Conservation (phyloP, 2,888 invertebrate species). For the Lysandra bellargus region DNA sequence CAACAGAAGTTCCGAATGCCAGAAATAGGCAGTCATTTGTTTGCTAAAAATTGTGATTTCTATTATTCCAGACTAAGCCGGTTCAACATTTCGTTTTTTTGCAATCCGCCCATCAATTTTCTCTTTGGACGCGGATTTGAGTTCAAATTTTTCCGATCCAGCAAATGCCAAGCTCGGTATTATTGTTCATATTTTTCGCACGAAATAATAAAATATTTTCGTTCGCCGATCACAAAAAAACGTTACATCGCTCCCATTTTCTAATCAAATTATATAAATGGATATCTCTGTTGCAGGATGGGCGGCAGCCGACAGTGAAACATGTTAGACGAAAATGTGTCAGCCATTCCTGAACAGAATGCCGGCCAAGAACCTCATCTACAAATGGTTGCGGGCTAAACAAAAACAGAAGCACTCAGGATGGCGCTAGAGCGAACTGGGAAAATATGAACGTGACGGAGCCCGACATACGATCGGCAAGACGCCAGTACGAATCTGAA, state of each 20-base stretch:
- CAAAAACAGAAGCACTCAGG: conserved; percentile 74
- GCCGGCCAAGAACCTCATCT: conserved; percentile 76
- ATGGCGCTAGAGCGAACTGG: conserved; percentile 69
- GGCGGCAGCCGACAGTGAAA: conserved; percentile 50
- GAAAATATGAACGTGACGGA: conserved; percentile 74
- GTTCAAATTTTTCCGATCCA: neutral
- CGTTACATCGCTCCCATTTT: neutral
- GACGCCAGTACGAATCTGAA: conserved; percentile 66
- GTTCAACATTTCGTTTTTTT: neutral
- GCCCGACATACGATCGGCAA: conserved; percentile 67
- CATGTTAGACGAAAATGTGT: conserved; percentile 69
- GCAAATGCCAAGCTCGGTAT: neutral
- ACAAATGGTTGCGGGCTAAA: conserved; percentile 74
- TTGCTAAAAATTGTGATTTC: neutral
- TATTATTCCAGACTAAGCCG: neutral
- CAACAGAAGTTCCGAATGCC: neutral
- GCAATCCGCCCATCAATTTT: conserved; percentile 5
- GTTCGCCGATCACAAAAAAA: neutral
- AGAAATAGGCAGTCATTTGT: neutral
- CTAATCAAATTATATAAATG: conserved; percentile 32
- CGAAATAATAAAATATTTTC: conserved; percentile 8
- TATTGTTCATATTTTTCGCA: conserved; percentile 6
- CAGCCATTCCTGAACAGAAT: conserved; percentile 67
- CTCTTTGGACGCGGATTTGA: neutral
- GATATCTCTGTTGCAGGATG: conserved; percentile 63